Evolutionary conservation across 2,888 invertebrate species (phyloP), one percentile per base, ranked within the genome.

Genomic region (Eueremaeus valkanovi): DNA sequence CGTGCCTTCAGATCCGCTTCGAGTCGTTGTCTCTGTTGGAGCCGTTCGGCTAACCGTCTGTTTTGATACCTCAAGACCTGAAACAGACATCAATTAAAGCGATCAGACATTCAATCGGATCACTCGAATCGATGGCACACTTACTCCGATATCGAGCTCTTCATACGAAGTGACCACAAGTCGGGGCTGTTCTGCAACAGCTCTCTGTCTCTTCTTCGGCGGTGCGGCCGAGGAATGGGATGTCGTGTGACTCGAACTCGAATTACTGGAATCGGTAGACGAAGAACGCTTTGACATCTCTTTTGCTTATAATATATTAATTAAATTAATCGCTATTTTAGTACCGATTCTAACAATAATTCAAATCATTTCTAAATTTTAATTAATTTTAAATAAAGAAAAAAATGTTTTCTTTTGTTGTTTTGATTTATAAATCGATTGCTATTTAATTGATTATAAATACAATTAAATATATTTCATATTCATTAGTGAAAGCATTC

Each of bases 1-100:
- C 95, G 86, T 77, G 92, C 91, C n/a, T 94, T 88, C 76, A 92
- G 86, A 82, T 95, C 94, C 0, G 90, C 89, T 84, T 95, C 94
- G 78, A 90, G 89, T 78, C 93, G 88, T 83, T 94, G 93, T 78
- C 97, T 87, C 84, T 95, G 93, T 82, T 97, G 95, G 81, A 99
- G 89, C 81, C 84, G 79, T 80, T 87, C 85, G 42, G 92, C 92
- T 74, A 99, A 86, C 84, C 98, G 98, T 85, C 94, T 94, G 83
- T 98, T 97, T 86, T 99, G 98, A 83, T 96, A 96, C 83, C 75
- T 68, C n/a, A 75, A 51, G 18, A 75, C 36, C 75, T 75, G 24
- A 61, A 8, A 55, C 3, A 31, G 3, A 49, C 6, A 72, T 1
- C 11, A 55, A 55, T 6, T 45, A 13, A 18, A 18, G n/a, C 1